phyloP scores from a whole-genome alignment of 2,888 invertebrate species.

The Spodoptera picta region DNA sequence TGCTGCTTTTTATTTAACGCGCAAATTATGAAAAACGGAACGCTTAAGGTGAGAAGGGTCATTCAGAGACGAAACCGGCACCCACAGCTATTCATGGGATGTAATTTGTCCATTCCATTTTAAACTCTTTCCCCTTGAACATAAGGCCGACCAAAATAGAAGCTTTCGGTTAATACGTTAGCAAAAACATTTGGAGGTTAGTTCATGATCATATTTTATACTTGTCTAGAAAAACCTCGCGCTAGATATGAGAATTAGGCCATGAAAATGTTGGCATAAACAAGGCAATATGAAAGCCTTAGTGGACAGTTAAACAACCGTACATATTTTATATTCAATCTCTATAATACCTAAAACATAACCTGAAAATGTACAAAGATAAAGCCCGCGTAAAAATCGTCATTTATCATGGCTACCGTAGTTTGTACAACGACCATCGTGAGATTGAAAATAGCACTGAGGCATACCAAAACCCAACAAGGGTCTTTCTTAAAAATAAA shows the following conservation, averaged over 20 bases:
- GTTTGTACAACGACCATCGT: constrained; percentile 19
- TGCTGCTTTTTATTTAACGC: constrained; percentile 58
- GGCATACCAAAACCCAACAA: constrained; percentile 34
- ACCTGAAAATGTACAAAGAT: constrained; percentile 10
- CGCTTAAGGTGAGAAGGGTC: constrained; percentile 60
- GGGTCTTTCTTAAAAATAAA: constrained; percentile 36
- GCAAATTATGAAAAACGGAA: constrained; percentile 60
- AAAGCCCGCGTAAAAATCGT: constrained; percentile 16
- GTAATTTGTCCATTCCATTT: constrained; percentile 16
- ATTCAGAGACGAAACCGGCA: constrained; percentile 36
- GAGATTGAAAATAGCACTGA: constrained; percentile 36
- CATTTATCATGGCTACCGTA: constrained; percentile 37
- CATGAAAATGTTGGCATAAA: constrained; percentile 27
- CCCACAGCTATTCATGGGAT: constrained; percentile 25
- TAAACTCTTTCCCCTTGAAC: constrained; percentile 18
- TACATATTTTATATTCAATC: constrained; percentile 18
- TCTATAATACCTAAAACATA: constrained; percentile 11
- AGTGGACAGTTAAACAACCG: constrained; percentile 5
- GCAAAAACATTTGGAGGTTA: constrained; percentile 28
- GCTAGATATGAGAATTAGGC: constrained; percentile 34
- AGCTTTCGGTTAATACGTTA: constrained; percentile 3
- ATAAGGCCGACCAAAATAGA: constrained; percentile 24
- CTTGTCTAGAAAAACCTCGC: constrained; percentile 36
- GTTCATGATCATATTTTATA: constrained; percentile 40
- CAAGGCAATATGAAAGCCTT: constrained; percentile 13